Evolutionary conservation across 2,113 vertebrate genomes (phyloP).

Genomic region (Girardinichthys multiradiatus): DNA sequence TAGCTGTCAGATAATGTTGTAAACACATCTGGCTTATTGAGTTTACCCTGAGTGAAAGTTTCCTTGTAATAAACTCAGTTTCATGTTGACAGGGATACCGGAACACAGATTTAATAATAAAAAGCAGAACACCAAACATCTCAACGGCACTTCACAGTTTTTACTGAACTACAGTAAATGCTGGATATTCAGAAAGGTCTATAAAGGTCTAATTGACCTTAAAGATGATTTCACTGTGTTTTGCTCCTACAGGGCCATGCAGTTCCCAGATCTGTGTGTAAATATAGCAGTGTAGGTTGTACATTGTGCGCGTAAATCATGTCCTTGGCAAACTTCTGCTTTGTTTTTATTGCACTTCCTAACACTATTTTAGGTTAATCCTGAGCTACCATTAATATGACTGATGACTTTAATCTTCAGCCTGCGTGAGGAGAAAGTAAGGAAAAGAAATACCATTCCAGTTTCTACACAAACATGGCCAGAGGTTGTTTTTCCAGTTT

Average conservation of each 20-base stretch:
- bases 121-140: no score
- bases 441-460: background rate
- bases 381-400: background rate
- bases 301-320: background rate
- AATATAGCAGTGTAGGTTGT: background rate
- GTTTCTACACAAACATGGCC: background rate
- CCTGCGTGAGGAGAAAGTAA: background rate
- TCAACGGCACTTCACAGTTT: background rate
- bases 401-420: background rate
- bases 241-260: no score
- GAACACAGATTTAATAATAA: background rate
- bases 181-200: background rate
- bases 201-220: background rate
- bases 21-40: background rate
- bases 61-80: background rate
- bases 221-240: background rate
- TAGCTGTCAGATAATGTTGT: background rate
- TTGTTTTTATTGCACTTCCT: background rate
- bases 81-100: background rate
- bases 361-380: background rate
- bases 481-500: background rate
- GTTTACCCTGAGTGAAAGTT: background rate
- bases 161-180: background rate
- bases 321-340: background rate
- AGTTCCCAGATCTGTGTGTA: background rate